Evolutionary conservation across 2,888 invertebrate genomes (phyloP).

Genomic region (Leucophora obtusa): DNA sequence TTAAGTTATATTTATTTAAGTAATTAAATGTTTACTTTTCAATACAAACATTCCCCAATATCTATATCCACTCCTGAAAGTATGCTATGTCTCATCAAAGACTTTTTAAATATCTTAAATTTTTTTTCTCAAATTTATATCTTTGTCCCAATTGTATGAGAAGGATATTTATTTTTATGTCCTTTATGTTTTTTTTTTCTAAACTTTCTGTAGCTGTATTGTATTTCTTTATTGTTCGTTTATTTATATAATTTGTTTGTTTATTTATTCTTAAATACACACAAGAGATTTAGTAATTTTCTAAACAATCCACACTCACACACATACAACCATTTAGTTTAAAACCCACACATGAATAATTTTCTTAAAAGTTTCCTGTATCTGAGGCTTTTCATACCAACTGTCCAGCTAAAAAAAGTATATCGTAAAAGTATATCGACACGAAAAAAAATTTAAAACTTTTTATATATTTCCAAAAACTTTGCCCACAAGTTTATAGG

Average conservation of each 20-base stretch:
- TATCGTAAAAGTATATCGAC: no score
- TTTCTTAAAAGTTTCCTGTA: neutral
- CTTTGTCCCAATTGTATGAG: neutral
- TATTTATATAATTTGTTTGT: slow-evolving; percentile 49
- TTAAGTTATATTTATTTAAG: slow-evolving; percentile 36
- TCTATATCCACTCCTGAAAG: neutral
- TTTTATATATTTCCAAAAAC: no score
- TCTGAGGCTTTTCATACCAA: no score
- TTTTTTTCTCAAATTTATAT: neutral
- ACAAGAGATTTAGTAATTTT: slow-evolving; percentile 38
- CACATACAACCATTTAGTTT: neutral
- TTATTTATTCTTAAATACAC: slow-evolving; percentile 60
- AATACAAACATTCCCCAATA: neutral
- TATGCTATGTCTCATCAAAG: neutral
- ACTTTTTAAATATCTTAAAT: neutral
- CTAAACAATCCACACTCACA: neutral
- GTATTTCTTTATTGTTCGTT: slow-evolving; percentile 20
- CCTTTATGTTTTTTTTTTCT: neutral
- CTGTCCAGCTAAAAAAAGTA: no score
- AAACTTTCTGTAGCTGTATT: neutral
- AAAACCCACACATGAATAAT: slow-evolving; percentile 29
- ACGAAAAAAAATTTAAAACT: no score
- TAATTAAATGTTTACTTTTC: slow-evolving; percentile 28
- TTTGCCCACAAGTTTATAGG: no score
- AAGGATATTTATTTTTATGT: neutral